phyloP scores from a whole-genome alignment of 1,140 invertebrate genomes.

The Heliothis subflexa region DNA sequence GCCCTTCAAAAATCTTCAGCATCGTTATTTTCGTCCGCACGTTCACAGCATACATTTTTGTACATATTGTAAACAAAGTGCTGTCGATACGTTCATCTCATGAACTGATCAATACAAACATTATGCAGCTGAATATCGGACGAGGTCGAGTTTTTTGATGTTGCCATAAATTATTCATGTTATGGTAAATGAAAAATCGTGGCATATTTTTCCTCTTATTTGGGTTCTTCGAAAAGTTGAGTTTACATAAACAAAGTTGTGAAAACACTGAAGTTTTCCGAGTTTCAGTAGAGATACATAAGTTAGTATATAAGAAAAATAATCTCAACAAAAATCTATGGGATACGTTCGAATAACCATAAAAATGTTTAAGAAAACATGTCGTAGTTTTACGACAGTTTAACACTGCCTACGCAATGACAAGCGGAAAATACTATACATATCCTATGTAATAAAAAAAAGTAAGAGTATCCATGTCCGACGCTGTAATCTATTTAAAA shows the following conservation, averaged over 20 bases:
- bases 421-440: background rate
- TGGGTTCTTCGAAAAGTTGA: too few species aligned
- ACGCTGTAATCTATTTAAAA: constrained; percentile 25
- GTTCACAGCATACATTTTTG: constrained; percentile 25
- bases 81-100: constrained; percentile 16
- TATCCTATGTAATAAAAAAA: background rate
- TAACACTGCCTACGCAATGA: background rate
- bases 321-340: too few species aligned
- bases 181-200: background rate
- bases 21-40: constrained; percentile 5
- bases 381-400: background rate
- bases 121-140: constrained; percentile 5
- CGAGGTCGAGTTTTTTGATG: background rate
- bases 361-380: background rate
- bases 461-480: background rate
- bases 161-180: background rate
- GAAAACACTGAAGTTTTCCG: too few species aligned
- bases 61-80: constrained; percentile 34
- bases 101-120: constrained; percentile 4
- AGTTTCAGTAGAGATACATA: too few species aligned
- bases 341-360: too few species aligned
- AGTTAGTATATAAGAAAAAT: too few species aligned
- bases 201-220: too few species aligned
- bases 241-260: too few species aligned
- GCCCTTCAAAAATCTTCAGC: constrained; percentile 37